These are phyloP conservation scores for Apotomis turbidana DNA, from an alignment of 2,888 invertebrate species.

Conservation along the genomic window DNA sequence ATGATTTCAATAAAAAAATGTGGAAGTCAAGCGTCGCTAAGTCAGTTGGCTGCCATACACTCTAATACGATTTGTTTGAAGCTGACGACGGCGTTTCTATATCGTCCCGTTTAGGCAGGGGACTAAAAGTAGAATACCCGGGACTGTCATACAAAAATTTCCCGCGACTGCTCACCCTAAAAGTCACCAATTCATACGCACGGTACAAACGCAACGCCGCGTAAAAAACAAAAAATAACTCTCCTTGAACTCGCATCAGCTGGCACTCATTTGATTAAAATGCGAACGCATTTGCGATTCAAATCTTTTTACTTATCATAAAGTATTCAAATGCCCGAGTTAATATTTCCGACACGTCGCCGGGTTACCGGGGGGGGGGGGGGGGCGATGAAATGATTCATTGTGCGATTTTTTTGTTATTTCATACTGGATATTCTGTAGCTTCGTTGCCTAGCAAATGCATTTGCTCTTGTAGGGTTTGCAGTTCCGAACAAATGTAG, in stretches of 20 bases:
- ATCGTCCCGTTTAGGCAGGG: too few relatives aligned
- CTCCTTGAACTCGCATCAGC: constrained; percentile 48
- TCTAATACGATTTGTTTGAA: too few relatives aligned
- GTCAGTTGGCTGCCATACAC: too few relatives aligned
- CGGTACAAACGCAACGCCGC: constrained; percentile 8
- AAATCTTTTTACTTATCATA: constrained; percentile 81
- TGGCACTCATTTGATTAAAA: constrained; percentile 73
- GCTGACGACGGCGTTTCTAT: too few relatives aligned
- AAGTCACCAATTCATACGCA: background rate
- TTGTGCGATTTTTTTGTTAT: background rate
- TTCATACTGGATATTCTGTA: background rate
- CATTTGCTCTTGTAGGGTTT: too few relatives aligned
- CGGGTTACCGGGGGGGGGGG: constrained; percentile 54
- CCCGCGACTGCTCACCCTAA: background rate
- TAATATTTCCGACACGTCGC: constrained; percentile 80
- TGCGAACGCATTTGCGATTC: constrained; percentile 80
- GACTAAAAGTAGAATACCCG: too few relatives aligned
- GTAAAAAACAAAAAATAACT: constrained; percentile 39
- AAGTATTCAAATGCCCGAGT: constrained; percentile 79
- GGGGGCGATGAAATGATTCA: constrained; percentile 41
- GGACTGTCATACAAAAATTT: too few relatives aligned
- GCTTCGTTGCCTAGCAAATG: too few relatives aligned
- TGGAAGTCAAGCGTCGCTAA: too few relatives aligned
- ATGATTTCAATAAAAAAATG: too few relatives aligned
- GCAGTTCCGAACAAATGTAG: too few relatives aligned